Evolutionary conservation across 1,140 invertebrate genomes (phyloP), one percentile per base, ranked within the genome.

Genomic region (Eupristina koningsbergeri): DNA sequence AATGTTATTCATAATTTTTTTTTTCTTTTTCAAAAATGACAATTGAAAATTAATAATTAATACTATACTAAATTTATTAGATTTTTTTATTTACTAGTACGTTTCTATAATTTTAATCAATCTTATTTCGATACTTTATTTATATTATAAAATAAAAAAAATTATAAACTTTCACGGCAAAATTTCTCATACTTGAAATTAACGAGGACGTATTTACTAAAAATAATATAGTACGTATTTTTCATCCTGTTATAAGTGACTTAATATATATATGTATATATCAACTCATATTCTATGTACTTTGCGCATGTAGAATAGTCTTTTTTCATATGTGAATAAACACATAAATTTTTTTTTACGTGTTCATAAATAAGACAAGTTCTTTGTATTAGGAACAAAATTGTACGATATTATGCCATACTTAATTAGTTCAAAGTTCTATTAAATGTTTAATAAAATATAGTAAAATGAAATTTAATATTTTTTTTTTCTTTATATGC

Each of bases 361-460:
- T 47, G 80, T 79, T 74, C 45, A 61, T 63, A 75, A 76, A 69
- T n/a, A 81, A 75, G 34, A 50, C 26, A 79, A 19, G 31, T 69
- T 80, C 58, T 53, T 75, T 69, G 73, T 80, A 63, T 47, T 77
- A 85, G 84, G 79, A 85, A 85, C 74, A 45, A 77, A 61, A 85
- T 53, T 74, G 84, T 76, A 81, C 50, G 36, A 79, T 67, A 19
- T 61, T 75, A 79, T 5, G 15, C 69, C 50, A 22, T 45, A 73
- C 61, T 26, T 29, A 29, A 67, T 34, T 81, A 50, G 69, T 77
- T 69, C 11, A 81, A 29, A 61, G 50, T 47, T 53, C 19, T 41
- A 22, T 64, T 69, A 75, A 78, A 81, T 77, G 41, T n/a, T 79
- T 31, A 41, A n/a, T 69, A n/a, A 69, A 47, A 50, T 34, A 19